These are phyloP conservation scores for Actenoides hombroni DNA, from an alignment of 2,113 vertebrate genomes.

Conservation along the genomic window DNA sequence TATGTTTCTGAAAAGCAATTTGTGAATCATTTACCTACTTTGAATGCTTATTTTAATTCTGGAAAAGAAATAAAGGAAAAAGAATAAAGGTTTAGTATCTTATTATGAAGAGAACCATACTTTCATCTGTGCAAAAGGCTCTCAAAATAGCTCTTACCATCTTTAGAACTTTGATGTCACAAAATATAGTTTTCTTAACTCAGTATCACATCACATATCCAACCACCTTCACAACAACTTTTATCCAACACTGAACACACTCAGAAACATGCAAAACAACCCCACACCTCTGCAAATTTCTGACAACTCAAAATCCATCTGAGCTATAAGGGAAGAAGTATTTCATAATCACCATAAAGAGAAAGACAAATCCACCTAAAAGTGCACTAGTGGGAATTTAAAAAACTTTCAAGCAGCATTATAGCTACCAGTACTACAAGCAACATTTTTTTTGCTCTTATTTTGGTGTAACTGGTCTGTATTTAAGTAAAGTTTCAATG, in stretches of 20 bases:
- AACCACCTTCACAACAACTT: background rate
- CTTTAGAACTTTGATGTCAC: background rate
- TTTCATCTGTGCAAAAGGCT: background rate
- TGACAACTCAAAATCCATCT: background rate
- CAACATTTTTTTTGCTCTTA: rapidly evolving
- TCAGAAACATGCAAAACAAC: background rate
- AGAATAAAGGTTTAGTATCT: background rate
- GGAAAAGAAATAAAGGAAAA: background rate
- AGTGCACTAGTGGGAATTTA: background rate
- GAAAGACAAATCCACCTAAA: background rate
- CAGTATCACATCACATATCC: background rate
- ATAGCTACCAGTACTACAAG: background rate
- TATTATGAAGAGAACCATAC: background rate
- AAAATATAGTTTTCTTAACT: background rate
- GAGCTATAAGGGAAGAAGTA: background rate
- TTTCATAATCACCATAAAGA: background rate
- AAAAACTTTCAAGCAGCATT: background rate
- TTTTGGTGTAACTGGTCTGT: background rate
- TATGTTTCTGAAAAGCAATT: background rate
- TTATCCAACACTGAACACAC: background rate
- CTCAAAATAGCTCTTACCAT: background rate
- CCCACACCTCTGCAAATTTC: background rate
- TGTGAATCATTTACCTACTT: background rate
- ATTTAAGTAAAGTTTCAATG: background rate
- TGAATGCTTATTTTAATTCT: background rate